These are phyloP conservation scores for Brenthis daphne DNA, from an alignment of 2,888 invertebrate genomes.

Conservation along the genomic window DNA sequence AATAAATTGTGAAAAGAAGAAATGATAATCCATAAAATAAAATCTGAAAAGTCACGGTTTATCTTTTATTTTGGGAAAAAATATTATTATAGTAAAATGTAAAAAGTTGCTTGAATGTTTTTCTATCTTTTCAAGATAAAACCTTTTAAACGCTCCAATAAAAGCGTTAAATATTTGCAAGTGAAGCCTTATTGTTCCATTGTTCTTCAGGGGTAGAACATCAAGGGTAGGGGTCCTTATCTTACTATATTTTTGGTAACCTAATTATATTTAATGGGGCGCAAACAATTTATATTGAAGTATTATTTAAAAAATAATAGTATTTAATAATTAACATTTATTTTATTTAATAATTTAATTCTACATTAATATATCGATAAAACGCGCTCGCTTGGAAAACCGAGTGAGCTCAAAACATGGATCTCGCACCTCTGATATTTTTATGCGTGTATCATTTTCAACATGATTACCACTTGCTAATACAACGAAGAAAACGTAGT, in stretches of 20 bases:
- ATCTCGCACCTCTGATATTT: too few species aligned
- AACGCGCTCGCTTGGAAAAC: too few species aligned
- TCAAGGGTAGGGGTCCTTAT: neutral
- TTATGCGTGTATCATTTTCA: too few species aligned
- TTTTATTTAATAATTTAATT: too few species aligned
- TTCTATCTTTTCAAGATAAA: slow-evolving; percentile 2
- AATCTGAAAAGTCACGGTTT: neutral
- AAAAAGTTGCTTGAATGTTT: neutral
- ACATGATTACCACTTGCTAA: too few species aligned
- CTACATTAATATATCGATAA: too few species aligned
- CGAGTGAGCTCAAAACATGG: too few species aligned
- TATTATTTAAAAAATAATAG: too few species aligned
- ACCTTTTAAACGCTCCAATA: slow-evolving; percentile 11
- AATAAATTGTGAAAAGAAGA: too few species aligned
- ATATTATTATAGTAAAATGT: neutral
- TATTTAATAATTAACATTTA: too few species aligned
- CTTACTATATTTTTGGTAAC: slow-evolving; percentile 10
- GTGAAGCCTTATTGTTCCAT: slow-evolving; percentile 14
- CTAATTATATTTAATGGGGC: neutral
- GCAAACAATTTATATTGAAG: neutral
- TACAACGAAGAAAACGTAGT: too few species aligned
- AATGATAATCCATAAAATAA: neutral
- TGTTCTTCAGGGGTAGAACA: neutral
- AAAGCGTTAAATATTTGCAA: slow-evolving; percentile 16
- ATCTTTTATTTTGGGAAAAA: neutral